phyloP scores from a whole-genome alignment of 2,113 vertebrate genomes.

The Trogon surrucura region DNA sequence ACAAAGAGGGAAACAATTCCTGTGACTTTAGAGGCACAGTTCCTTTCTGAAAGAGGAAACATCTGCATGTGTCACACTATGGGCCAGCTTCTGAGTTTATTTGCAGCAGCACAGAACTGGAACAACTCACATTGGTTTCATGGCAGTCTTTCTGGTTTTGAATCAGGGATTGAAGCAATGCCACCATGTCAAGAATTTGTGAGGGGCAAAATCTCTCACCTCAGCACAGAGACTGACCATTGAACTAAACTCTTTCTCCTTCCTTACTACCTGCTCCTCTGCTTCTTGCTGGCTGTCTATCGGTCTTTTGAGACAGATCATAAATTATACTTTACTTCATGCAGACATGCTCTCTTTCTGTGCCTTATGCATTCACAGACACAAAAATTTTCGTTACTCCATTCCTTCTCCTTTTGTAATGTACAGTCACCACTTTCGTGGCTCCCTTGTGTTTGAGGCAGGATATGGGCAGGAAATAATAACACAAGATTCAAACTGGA shows the following conservation, averaged over 20 bases:
- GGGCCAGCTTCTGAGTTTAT: background rate
- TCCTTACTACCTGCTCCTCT: background rate
- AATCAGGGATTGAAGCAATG: background rate
- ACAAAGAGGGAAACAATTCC: background rate
- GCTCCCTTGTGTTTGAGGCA: slow-evolving; percentile 48
- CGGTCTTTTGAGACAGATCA: background rate
- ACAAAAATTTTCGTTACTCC: background rate
- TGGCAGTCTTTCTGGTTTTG: background rate
- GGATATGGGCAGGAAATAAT: slow-evolving; percentile 68
- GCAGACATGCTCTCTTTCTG: background rate
- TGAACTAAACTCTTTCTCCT: background rate
- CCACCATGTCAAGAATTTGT: background rate
- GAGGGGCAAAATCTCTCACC: background rate
- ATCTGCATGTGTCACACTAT: background rate
- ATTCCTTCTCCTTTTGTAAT: slow-evolving; percentile 31
- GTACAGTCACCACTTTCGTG: slow-evolving; percentile 44
- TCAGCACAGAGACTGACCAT: background rate
- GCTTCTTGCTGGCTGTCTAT: background rate
- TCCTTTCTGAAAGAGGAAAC: slow-evolving; percentile 38
- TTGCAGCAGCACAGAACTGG: background rate
- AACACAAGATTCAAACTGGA: slow-evolving; percentile 57
- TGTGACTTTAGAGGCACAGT: background rate
- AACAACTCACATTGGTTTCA: accelerated
- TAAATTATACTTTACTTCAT: background rate
- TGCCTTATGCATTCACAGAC: background rate